Base-by-base conservation (phyloP, 2,888 invertebrate species). In the Lasius fuliginosus region DNA sequence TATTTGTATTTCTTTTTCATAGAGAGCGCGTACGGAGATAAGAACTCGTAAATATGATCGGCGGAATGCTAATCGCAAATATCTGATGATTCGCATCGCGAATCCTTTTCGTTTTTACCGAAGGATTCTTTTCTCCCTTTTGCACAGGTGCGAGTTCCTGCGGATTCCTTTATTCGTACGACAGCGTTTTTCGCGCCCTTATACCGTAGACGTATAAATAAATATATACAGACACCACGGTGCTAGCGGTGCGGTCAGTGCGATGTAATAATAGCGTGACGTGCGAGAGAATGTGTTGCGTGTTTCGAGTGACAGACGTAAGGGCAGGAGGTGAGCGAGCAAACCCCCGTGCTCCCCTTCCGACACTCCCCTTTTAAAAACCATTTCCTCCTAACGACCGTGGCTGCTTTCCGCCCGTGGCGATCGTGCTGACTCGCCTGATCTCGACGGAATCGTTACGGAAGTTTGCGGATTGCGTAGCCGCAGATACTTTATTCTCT, bases 221-320 rank as follows among this genome's bases (percentile, higher is more conserved):
- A 88, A 88, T 86, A 88, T 87, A 86, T 83, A 86, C 71, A 81
- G 82, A 83, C 85, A 74, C 74, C 85, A 74, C 53, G 40, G 67
- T 85, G 81, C 53, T 67, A 53, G 73, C 49, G 82, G 85, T 84
- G 88, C 89, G 90, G 90, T 89, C 91, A 89, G 89, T 86, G 83
- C 75, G 87, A 85, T 86, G 91, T 92, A 92, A 93, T 93, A 93
- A 93, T 91, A 92, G 91, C 90, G 88, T 92, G 92, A 91, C 93
- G 91, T 92, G 93, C 91, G 91, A 92, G 86, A 76, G 84, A 86
- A 75, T 71, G 79, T 68, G 91, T 94, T 93, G 94, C 94, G 94
- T 94, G 94, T 92, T 90, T 86, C 81, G 92, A 93, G 92, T 93
- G 94, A 94, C 93, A 94, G 93, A 92, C 93, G 91, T 91, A 92